These are phyloP conservation scores for Orientallactaga bullata DNA, from an alignment of 2,113 vertebrate species.

Conservation along the genomic window DNA sequence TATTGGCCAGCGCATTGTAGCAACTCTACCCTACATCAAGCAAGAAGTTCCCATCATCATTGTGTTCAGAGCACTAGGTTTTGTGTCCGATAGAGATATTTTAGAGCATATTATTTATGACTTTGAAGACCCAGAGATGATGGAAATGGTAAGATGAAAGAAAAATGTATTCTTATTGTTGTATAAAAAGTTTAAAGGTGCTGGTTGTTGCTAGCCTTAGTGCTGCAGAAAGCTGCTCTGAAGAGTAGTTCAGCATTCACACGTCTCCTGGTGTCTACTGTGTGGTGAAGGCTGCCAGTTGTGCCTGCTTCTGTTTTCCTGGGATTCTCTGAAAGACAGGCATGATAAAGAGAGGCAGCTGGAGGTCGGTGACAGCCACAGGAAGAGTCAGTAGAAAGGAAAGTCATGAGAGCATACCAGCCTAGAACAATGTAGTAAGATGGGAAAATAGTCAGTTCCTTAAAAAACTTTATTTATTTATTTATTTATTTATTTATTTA, in stretches of 20 bases:
- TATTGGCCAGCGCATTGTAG: constrained; percentile 98
- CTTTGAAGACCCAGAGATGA: constrained; percentile 99
- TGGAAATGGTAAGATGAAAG: constrained; percentile 95
- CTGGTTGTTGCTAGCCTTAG: not conserved
- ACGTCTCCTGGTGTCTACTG: not conserved
- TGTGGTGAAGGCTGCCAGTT: not conserved
- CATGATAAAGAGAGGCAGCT: not conserved
- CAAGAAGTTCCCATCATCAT: constrained; percentile 99
- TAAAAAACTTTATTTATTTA: no score
- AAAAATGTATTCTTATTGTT: constrained; percentile 21
- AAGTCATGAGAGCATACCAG: not conserved
- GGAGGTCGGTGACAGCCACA: not conserved
- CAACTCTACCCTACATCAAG: constrained; percentile 97
- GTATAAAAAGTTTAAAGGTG: not conserved
- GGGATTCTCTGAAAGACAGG: not conserved
- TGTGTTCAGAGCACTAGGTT: constrained; percentile 97
- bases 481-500: no score
- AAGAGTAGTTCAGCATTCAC: not conserved
- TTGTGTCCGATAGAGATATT: constrained; percentile 99
- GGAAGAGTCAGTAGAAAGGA: constrained; percentile 8
- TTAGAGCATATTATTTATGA: constrained; percentile 99
- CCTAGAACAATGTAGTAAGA: not conserved
- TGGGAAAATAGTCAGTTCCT: not conserved
- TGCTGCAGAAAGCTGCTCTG: not conserved
- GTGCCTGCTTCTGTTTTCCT: not conserved